Base-by-base conservation (phyloP, 2,888 invertebrate genomes). In the Cephus pulcher region DNA sequence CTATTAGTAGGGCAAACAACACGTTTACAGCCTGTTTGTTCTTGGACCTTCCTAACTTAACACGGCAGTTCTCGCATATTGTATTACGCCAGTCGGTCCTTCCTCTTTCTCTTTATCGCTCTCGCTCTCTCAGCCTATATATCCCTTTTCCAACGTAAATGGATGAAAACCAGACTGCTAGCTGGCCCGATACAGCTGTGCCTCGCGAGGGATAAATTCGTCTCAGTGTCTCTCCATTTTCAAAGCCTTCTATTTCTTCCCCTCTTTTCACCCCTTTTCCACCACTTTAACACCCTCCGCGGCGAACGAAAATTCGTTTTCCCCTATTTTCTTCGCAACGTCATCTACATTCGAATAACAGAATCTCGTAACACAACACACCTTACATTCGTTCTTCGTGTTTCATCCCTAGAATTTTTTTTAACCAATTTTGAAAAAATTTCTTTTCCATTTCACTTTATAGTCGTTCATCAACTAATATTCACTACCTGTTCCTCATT, bases 1-100 rank as follows among this genome's bases (percentile, higher is more conserved):
- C 78, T 78, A 78, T 78, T 78, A 78, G 75, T 78, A 69, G 70
- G 68, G 75, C 75, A 78, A 78, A 78, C 75, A 78, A 32, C 78
- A 75, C 78, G 68, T 75, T 75, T 78, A 75, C 75, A n/a, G 69
- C 40, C 56, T 78, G 78, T 78, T 78, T 78, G 71, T 75, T 56
- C 75, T 34, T 34, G 30, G 71, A 32, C 37, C 37, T 69, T 30
- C 78, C 70, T 30, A 69, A 75, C 75, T 75, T 75, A 75, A 70
- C 75, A 34, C 37, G 75, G 71, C 71, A 34, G 71, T 33, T 34
- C 33, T 71, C 71, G 71, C 71, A 71, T 71, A 71, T 71, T 34
- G 32, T 71, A 71, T 71, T 71, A 71, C 71, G 56, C 9, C 6
- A 56, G 56, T 56, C 56, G 23, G 56, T 23, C 56, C 56, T 23